These are phyloP conservation scores for Drosophila asahinai DNA, from an alignment of 1,140 invertebrate species.

Conservation along the genomic window DNA sequence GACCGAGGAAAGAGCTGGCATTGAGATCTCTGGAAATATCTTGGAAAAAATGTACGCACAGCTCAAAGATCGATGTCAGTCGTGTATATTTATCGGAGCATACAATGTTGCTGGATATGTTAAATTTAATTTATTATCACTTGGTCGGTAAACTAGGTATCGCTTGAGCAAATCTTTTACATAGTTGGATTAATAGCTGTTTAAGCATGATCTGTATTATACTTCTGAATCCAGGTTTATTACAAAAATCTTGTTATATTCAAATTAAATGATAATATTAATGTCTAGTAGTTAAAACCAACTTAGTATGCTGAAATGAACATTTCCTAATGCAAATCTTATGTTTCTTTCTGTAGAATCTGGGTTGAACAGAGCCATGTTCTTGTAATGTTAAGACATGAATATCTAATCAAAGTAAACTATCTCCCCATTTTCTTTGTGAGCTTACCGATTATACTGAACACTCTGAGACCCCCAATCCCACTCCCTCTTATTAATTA, in stretches of 20 bases:
- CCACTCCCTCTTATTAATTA: slow-evolving; percentile 43
- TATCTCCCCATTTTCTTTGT: background rate
- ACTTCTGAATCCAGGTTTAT: background rate
- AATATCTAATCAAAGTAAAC: background rate
- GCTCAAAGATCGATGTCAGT: slow-evolving; percentile 5
- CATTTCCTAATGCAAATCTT: background rate
- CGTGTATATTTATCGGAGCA: background rate
- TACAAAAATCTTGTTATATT: slow-evolving; percentile 2
- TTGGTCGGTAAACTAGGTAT: background rate
- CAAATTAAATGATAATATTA: background rate
- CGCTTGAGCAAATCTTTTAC: background rate
- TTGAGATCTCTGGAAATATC: background rate
- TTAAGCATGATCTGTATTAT: background rate
- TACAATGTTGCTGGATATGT: background rate
- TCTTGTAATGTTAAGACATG: background rate
- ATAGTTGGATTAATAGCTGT: background rate
- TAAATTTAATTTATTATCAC: background rate
- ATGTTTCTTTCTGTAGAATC: background rate
- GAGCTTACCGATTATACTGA: background rate
- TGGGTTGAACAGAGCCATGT: background rate
- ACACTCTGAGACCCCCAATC: background rate
- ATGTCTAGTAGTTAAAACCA: background rate
- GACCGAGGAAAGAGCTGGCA: slow-evolving; percentile 12
- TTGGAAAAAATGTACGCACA: background rate
- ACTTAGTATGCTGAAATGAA: background rate